A percentile compares a stretch with the other conserved stretches of the same genome.
Conservation (phyloP, 2,113 vertebrate genomes). For the Microtus richardsoni region DNA sequence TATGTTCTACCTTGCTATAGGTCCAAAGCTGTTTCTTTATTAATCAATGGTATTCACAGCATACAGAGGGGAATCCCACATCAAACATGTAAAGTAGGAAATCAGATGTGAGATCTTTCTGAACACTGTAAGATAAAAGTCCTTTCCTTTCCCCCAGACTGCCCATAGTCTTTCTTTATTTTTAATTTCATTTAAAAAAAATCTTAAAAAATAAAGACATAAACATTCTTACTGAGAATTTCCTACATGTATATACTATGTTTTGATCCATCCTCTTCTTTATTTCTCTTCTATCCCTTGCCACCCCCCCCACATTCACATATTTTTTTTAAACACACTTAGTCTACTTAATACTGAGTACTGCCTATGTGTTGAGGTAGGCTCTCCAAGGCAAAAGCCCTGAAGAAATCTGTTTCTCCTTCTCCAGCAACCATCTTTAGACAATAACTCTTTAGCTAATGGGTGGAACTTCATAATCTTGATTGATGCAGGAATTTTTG, state of each 20-base stretch:
- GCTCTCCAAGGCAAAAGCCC: background rate
- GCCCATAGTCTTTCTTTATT: background rate
- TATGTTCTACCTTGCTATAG: too few species aligned
- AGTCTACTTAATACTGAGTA: background rate
- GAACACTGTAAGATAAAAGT: background rate
- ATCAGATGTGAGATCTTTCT: background rate
- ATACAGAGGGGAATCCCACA: too few species aligned
- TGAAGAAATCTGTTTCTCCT: background rate
- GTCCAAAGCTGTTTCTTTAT: too few species aligned
- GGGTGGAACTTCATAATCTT: background rate
- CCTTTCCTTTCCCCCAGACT: background rate
- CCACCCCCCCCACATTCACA: fast-evolving
- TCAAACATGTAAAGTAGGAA: background rate
- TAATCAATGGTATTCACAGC: too few species aligned
- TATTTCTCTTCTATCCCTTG: too few species aligned
- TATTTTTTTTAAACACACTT: background rate
- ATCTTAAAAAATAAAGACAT: background rate
- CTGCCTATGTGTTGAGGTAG: background rate
- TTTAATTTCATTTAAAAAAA: background rate
- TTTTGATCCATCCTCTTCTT: too few species aligned
- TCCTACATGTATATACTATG: background rate
- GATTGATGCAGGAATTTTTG: too few species aligned
- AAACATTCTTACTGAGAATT: background rate
- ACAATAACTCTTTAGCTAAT: background rate
- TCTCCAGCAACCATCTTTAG: background rate